Evolutionary conservation across 2,797 vertebrate species (phyloP).

Genomic region (Scyliorhinus canicula): DNA sequence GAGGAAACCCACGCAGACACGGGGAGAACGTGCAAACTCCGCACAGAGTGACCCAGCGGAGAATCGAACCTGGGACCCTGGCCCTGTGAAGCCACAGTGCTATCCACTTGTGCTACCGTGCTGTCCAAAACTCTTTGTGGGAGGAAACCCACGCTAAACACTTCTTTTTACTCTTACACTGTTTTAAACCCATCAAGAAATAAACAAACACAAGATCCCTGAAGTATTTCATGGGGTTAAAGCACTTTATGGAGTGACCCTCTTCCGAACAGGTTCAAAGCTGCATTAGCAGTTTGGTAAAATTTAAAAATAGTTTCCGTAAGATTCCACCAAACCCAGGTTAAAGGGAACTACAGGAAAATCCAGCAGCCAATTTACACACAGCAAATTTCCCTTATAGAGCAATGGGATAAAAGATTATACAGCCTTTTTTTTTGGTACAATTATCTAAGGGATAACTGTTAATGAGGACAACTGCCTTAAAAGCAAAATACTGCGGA

Average conservation of each 20-base stretch:
- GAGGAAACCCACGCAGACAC: too few relatives aligned
- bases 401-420: neutral
- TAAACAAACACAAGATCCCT: neutral
- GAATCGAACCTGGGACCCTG: too few relatives aligned
- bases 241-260: neutral
- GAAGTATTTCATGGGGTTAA: neutral
- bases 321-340: neutral
- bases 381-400: neutral
- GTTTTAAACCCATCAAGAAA: neutral
- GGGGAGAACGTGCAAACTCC: too few relatives aligned
- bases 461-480: neutral
- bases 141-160: neutral
- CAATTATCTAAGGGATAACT: neutral
- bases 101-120: too few relatives aligned
- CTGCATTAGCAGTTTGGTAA: neutral
- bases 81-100: too few relatives aligned
- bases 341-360: neutral
- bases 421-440: neutral
- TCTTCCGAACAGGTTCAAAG: neutral
- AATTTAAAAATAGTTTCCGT: neutral
- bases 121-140: too few relatives aligned
- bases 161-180: neutral
- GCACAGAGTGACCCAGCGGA: too few relatives aligned
- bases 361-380: neutral
- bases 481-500: neutral